Conservation (phyloP, 2,888 invertebrate genomes). For the Amaurobius ferox region DNA sequence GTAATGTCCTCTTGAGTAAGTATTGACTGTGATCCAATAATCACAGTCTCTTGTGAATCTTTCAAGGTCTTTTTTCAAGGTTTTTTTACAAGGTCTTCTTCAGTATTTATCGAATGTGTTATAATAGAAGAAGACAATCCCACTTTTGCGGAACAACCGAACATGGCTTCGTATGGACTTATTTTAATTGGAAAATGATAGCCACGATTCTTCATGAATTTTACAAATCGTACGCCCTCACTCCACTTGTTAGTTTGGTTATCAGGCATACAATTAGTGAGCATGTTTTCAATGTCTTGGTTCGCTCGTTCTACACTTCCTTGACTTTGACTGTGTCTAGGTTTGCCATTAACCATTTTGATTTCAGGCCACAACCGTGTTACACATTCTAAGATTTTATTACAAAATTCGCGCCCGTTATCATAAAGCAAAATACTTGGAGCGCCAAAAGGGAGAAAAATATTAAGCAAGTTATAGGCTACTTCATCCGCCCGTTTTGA, state of each 20-base stretch:
- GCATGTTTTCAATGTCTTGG: conserved; percentile 46
- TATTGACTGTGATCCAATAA: conserved; percentile 22
- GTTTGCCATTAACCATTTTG: conserved; percentile 49
- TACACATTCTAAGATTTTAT: conserved; percentile 51
- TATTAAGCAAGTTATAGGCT: conserved; percentile 62
- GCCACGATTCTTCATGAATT: conserved; percentile 59
- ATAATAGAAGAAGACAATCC: conserved; percentile 38
- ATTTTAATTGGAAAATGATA: conserved; percentile 61
- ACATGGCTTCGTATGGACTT: conserved; percentile 51
- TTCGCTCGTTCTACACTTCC: conserved; percentile 31
- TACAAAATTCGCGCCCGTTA: conserved; percentile 70
- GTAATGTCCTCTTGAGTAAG: conserved; percentile 24
- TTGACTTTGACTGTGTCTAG: conserved; percentile 41
- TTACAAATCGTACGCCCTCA: conserved; percentile 69
- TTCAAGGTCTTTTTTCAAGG: conserved; percentile 42
- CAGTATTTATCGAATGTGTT: conserved; percentile 36
- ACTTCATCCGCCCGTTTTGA: conserved; percentile 67
- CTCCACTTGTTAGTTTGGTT: conserved; percentile 63
- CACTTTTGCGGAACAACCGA: conserved; percentile 50
- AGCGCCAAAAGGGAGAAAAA: conserved; percentile 69
- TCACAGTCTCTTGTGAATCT: conserved; percentile 41
- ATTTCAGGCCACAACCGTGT: conserved; percentile 40
- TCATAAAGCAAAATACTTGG: conserved; percentile 71
- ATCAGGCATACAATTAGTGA: conserved; percentile 45
- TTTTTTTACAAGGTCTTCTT: conserved; percentile 39